Evolutionary conservation across 1,140 invertebrate genomes (phyloP).

Genomic region (Lethrus apterus): DNA sequence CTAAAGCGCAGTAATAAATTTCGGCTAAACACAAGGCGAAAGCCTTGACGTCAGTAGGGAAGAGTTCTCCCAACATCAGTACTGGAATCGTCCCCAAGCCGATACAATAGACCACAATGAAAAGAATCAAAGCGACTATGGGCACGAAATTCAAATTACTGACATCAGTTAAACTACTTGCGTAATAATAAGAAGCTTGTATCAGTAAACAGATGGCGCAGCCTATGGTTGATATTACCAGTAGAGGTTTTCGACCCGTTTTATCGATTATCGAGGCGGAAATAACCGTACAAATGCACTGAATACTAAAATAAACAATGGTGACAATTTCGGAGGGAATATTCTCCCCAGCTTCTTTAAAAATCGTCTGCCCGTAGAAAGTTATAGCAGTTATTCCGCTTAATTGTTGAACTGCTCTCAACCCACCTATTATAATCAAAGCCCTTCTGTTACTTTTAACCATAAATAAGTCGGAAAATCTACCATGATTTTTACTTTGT

Average conservation of each 20-base stretch:
- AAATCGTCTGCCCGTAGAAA: constrained; percentile 68
- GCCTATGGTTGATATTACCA: constrained; percentile 52
- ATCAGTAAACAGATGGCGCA: constrained; percentile 47
- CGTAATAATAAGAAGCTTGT: constrained; percentile 54
- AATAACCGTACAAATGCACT: constrained; percentile 54
- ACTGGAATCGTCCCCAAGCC: constrained; percentile 65
- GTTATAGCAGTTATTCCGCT: constrained; percentile 69
- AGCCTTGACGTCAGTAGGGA: constrained; percentile 61
- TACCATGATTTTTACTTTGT: constrained; percentile 43
- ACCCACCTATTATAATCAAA: constrained; percentile 52
- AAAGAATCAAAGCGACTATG: constrained; percentile 55
- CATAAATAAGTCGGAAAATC: constrained; percentile 48
- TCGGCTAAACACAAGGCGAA: constrained; percentile 61
- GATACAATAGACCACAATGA: constrained; percentile 60
- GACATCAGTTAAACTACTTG: constrained; percentile 40
- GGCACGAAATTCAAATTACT: constrained; percentile 51
- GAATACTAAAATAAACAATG: constrained; percentile 57
- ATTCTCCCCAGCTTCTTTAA: constrained; percentile 49
- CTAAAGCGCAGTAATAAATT: constrained; percentile 60
- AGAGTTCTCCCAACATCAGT: constrained; percentile 65
- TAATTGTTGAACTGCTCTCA: constrained; percentile 69
- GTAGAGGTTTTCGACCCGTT: constrained; percentile 60
- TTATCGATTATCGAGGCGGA: constrained; percentile 62
- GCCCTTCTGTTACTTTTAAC: constrained; percentile 54
- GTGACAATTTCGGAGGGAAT: constrained; percentile 28